These are phyloP conservation scores for Lochmaea capreae DNA, from an alignment of 2,888 invertebrate genomes.

Conservation along the genomic window DNA sequence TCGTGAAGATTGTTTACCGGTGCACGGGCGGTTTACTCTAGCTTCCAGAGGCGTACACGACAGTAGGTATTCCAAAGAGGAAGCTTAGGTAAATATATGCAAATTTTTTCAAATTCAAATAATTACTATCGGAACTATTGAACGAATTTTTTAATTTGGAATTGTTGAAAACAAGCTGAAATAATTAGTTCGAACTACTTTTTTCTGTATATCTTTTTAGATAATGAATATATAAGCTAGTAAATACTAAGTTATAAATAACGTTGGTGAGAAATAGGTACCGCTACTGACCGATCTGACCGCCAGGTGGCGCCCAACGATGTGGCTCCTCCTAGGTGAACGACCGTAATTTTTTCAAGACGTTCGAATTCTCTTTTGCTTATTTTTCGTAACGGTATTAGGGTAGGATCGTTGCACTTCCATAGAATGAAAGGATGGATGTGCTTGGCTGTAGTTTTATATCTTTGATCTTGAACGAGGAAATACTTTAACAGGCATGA, in stretches of 20 bases:
- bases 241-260: no score
- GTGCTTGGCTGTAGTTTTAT: conserved; percentile 23
- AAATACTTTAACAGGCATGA: conserved; percentile 32
- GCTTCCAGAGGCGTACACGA: neutral
- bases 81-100: neutral
- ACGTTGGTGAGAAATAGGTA: conserved; percentile 1
- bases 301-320: conserved; percentile 45
- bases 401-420: conserved; percentile 51
- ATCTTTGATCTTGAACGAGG: conserved; percentile 46
- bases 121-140: no score
- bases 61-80: neutral
- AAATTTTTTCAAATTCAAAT: no score
- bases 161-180: no score
- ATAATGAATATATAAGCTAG: no score
- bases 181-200: no score
- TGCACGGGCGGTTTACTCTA: conserved; percentile 25
- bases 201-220: no score
- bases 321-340: conserved; percentile 49
- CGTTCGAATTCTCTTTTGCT: conserved; percentile 26
- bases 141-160: no score
- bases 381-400: conserved; percentile 51
- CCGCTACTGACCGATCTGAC: conserved; percentile 20
- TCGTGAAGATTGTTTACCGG: conserved; percentile 43
- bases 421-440: conserved; percentile 43
- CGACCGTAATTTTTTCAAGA: conserved; percentile 49